Base-by-base conservation (phyloP, 92 coral and sea anemone species). In the Paramuricea clavata region DNA sequence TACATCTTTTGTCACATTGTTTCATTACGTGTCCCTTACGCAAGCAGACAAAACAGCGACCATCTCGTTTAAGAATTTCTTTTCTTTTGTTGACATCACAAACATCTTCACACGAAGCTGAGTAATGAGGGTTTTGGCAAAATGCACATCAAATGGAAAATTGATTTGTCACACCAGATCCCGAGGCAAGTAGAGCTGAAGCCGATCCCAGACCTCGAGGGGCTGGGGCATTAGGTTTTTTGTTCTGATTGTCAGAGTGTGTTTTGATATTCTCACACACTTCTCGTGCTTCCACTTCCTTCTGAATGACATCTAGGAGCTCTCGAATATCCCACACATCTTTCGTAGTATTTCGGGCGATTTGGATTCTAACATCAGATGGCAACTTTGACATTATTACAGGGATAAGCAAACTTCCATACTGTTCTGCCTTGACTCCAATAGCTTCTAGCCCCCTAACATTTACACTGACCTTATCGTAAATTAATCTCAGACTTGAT, bases 31-130 rank as follows among this genome's bases (percentile, higher is more conserved):
- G 90, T 0, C 83, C 88, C 2, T 41, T 9, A n/a, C 25, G 27
- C n/a, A 62, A 28, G 16, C 87, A 71, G 2, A 77, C 71, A 47
- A 85, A 85, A 70, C 87, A 85, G 10, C 90, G 70, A 2, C 44
- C 34, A 5, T 62, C 39, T 50, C 54, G 73, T 41, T 35, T 56
- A 6, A 87, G 75, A 70, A 36, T 69, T 22, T 87, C 83, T 12
- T 70, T 82, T 30, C 91, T 42, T 72, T 60, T 72, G 30, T 65
- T 56, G 61, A 76, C 42, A 56, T 69, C 71, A 13, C 75, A 22
- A 0, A 90, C 75, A 3, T 82, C 72, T 21, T 52, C 82, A 75
- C 88, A 86, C 6, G 88, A 81, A n/a, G 88, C 85, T 0, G 93
- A 86, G 47, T 71, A 90, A 69, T 90, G 93, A 0, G 28, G 54